These are phyloP conservation scores for Anguilla obscura DNA, from an alignment of 2,797 vertebrate species.

Conservation along the genomic window DNA sequence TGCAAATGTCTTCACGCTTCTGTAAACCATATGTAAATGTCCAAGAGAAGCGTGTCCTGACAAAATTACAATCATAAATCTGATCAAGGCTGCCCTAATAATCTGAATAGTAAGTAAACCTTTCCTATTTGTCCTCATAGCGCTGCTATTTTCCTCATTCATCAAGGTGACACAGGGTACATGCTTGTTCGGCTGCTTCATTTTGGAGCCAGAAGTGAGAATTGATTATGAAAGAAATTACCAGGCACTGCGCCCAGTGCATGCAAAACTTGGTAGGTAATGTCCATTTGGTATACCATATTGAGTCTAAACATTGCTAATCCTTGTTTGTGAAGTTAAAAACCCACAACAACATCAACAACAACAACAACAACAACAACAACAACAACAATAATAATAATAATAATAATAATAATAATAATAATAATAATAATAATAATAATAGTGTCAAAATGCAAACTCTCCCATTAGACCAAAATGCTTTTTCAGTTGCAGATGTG, in stretches of 20 bases:
- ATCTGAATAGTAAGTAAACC: slow-evolving; percentile 54
- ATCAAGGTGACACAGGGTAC: slow-evolving; percentile 33
- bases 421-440: too few relatives aligned
- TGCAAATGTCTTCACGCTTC: slow-evolving; percentile 52
- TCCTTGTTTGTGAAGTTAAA: too few relatives aligned
- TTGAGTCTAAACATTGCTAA: too few relatives aligned
- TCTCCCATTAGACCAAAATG: too few relatives aligned
- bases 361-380: too few relatives aligned
- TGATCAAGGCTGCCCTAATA: slow-evolving; percentile 55
- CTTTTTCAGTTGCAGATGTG: too few relatives aligned
- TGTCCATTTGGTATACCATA: too few relatives aligned
- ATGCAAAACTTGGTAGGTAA: slow-evolving; percentile 12
- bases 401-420: too few relatives aligned
- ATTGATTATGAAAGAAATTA: slow-evolving; percentile 26
- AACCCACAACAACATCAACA: too few relatives aligned
- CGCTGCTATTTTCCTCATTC: slow-evolving; percentile 24
- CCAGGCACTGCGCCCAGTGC: background rate
- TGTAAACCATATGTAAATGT: slow-evolving; percentile 52
- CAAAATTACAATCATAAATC: slow-evolving; percentile 63
- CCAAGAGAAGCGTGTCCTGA: slow-evolving; percentile 42
- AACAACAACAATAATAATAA: too few relatives aligned
- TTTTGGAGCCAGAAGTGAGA: slow-evolving; percentile 22
- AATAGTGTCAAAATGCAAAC: too few relatives aligned
- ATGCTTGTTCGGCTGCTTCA: slow-evolving; percentile 27
- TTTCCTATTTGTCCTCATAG: slow-evolving; percentile 44